Evolutionary conservation across 2,113 vertebrate species (phyloP).

Genomic region (Chionomys nivalis): DNA sequence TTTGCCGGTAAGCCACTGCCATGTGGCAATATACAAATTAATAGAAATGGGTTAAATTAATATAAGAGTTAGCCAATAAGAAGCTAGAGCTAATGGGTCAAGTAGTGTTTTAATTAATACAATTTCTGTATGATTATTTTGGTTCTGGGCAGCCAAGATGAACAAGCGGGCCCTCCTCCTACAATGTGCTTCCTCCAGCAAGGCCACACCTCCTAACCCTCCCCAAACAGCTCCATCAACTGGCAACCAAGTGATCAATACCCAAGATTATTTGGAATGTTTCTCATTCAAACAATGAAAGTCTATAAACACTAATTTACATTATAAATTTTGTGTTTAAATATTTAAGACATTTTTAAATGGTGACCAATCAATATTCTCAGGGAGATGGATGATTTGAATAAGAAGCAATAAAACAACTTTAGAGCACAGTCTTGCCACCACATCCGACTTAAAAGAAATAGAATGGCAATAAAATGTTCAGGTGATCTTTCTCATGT

Average conservation of each 20-base stretch:
- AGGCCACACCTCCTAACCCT: background rate
- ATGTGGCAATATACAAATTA: too few relatives aligned
- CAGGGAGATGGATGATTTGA: background rate
- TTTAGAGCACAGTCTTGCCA: background rate
- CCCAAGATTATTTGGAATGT: background rate
- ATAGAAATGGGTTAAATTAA: too few relatives aligned
- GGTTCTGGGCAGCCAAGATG: too few relatives aligned
- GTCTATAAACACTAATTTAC: background rate
- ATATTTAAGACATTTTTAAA: slow-evolving; percentile 21
- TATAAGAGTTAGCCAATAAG: too few relatives aligned
- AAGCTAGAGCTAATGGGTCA: too few relatives aligned
- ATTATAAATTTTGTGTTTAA: background rate
- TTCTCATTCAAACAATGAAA: background rate
- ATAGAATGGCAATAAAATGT: background rate
- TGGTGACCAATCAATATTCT: background rate
- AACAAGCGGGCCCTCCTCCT: too few relatives aligned
- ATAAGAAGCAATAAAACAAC: background rate
- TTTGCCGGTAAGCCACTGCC: too few relatives aligned
- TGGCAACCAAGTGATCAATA: background rate
- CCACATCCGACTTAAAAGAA: background rate
- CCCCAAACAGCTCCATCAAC: background rate
- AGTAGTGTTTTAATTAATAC: too few relatives aligned
- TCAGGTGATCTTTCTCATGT: background rate
- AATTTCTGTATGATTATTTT: too few relatives aligned
- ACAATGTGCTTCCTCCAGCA: background rate